These are phyloP conservation scores for Parambassis ranga DNA, from an alignment of 2,797 vertebrate species.

Conservation along the genomic window DNA sequence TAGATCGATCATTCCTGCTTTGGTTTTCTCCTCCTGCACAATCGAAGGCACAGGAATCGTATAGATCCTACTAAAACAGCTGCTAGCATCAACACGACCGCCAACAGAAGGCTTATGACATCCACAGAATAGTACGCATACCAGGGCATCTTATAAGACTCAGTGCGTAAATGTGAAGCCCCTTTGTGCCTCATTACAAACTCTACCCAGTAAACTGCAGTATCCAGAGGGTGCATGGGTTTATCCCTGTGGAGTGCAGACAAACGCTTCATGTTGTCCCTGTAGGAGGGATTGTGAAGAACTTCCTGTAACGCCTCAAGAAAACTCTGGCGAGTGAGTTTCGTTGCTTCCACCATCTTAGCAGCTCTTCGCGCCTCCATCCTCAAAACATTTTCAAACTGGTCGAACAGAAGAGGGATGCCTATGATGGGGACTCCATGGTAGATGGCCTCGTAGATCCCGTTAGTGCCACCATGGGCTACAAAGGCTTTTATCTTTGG, in stretches of 20 bases:
- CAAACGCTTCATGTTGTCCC: slow-evolving; percentile 68
- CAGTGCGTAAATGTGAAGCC: slow-evolving; percentile 72
- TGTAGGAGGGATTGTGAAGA: slow-evolving; percentile 70
- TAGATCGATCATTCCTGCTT: slow-evolving; percentile 76
- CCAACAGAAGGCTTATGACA: slow-evolving; percentile 56
- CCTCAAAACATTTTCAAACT: slow-evolving; percentile 76
- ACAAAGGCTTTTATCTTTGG: slow-evolving; percentile 76
- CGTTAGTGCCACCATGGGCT: slow-evolving; percentile 75
- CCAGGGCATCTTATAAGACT: slow-evolving; percentile 78
- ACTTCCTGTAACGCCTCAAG: slow-evolving; percentile 64
- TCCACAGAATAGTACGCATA: slow-evolving; percentile 76
- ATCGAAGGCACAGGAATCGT: slow-evolving; percentile 52
- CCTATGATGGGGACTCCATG: slow-evolving; percentile 76
- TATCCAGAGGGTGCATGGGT: slow-evolving; percentile 64
- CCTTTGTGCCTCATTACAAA: slow-evolving; percentile 78
- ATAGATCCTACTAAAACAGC: slow-evolving; percentile 31
- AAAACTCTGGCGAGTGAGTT: slow-evolving; percentile 62
- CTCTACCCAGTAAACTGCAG: slow-evolving; percentile 76
- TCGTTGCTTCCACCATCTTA: slow-evolving; percentile 57
- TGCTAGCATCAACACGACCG: slow-evolving; percentile 25
- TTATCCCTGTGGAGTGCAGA: slow-evolving; percentile 72
- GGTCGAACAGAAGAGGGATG: slow-evolving; percentile 78
- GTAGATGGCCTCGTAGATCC: slow-evolving; percentile 78
- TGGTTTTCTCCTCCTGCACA: slow-evolving; percentile 65
- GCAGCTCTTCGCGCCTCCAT: slow-evolving; percentile 71